A percentile compares a stretch with the other conserved stretches of the same genome.
Conservation (phyloP, 2,888 invertebrate species). For the Tenthredo notha region DNA sequence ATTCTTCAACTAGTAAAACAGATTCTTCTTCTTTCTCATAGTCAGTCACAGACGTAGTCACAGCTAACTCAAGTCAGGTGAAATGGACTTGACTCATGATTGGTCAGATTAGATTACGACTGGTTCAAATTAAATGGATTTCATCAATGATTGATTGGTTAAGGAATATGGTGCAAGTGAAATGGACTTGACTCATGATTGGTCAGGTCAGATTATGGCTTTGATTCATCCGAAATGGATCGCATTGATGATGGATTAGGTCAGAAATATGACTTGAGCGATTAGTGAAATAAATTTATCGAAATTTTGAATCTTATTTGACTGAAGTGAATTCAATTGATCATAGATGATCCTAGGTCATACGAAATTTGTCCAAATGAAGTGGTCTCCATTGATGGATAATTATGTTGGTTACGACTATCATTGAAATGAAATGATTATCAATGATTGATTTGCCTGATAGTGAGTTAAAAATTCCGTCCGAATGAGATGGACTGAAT, state of each 20-base stretch:
- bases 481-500: background rate
- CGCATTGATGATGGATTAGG: background rate
- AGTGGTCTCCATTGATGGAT: background rate
- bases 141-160: background rate
- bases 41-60: too few relatives aligned
- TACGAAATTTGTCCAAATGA: background rate
- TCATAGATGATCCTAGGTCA: background rate
- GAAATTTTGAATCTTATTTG: background rate
- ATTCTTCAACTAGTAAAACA: background rate
- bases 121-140: background rate
- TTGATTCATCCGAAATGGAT: background rate
- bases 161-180: background rate
- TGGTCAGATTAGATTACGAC: background rate
- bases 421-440: too few relatives aligned
- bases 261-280: background rate
- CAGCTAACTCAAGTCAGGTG: background rate
- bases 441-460: background rate
- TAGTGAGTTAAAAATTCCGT: background rate
- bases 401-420: too few relatives aligned
- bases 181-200: background rate
- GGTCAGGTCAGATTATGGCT: background rate
- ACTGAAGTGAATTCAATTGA: background rate
- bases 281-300: too few relatives aligned
- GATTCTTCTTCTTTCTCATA: background rate
- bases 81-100: background rate